phyloP scores from a whole-genome alignment of 2,888 invertebrate species.

The Andrena haemorrhoa region DNA sequence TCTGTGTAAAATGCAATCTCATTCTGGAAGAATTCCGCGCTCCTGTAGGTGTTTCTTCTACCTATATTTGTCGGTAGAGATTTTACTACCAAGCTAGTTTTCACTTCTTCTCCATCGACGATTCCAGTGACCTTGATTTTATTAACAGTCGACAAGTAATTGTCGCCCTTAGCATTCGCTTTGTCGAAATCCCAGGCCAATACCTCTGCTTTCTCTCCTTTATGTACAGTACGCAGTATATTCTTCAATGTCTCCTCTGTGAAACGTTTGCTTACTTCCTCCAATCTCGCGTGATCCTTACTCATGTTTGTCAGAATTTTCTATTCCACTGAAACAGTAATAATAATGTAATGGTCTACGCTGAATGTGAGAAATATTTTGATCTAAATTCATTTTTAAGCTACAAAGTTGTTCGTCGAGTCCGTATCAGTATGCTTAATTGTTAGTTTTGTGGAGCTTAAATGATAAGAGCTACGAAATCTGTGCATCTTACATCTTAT shows the following conservation, averaged over 20 bases:
- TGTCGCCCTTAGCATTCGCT: conserved; percentile 88
- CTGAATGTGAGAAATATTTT: not conserved
- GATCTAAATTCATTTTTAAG: too few species aligned
- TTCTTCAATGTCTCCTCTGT: conserved; percentile 83
- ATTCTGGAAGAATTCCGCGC: conserved; percentile 89
- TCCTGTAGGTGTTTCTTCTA: conserved; percentile 88
- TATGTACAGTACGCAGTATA: conserved; percentile 82
- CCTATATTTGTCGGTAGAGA: conserved; percentile 88
- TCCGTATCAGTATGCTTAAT: not conserved
- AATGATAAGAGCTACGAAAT: not conserved
- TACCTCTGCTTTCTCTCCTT: conserved; percentile 78
- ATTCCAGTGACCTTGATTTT: conserved; percentile 87
- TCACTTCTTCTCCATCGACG: conserved; percentile 78
- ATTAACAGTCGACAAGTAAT: conserved; percentile 89
- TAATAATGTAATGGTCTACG: not conserved
- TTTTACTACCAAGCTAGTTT: conserved; percentile 88
- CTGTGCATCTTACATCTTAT: conserved; percentile 8
- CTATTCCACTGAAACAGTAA: not conserved
- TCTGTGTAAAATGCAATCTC: conserved; percentile 89
- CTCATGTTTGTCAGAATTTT: not conserved
- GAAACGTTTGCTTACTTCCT: conserved; percentile 79
- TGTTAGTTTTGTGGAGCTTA: not conserved
- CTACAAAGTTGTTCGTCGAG: not conserved
- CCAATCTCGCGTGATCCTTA: conserved; percentile 59
- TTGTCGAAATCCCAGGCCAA: conserved; percentile 84